Conservation (phyloP, 2,888 invertebrate species). For the Brachyopa scutellaris region DNA sequence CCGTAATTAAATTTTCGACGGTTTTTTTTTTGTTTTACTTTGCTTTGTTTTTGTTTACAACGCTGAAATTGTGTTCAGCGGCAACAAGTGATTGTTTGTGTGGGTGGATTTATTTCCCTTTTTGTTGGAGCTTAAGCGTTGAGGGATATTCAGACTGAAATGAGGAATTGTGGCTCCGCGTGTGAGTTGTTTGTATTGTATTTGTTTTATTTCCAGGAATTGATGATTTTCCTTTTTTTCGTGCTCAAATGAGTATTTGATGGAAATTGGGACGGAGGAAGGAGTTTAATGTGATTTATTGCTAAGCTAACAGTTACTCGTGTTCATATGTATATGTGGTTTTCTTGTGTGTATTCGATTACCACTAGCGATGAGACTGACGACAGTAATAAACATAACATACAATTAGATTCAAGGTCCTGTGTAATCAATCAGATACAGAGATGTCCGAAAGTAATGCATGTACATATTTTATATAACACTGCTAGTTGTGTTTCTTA, state of each 20-base stretch:
- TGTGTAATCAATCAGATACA: neutral
- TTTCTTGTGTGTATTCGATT: neutral
- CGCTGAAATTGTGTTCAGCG: neutral
- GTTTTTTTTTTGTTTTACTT: neutral
- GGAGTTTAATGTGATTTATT: neutral
- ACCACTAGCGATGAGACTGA: too few relatives aligned
- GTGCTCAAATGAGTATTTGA: neutral
- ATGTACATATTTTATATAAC: too few relatives aligned
- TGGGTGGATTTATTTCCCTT: neutral
- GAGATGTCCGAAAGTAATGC: neutral
- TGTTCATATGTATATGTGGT: neutral
- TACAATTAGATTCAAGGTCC: neutral
- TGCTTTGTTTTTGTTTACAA: too few relatives aligned
- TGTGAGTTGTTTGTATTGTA: neutral
- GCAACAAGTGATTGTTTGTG: constrained; percentile 11
- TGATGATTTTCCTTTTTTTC: neutral
- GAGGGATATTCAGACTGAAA: neutral
- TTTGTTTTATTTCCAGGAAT: neutral
- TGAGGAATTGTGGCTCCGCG: neutral
- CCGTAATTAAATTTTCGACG: neutral
- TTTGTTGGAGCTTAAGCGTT: neutral
- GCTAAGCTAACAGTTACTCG: neutral
- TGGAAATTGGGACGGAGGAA: neutral
- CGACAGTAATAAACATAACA: too few relatives aligned
- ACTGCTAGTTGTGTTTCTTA: too few relatives aligned